These are phyloP conservation scores for Mobula birostris DNA, from an alignment of 2,113 vertebrate species.

Conservation along the genomic window DNA sequence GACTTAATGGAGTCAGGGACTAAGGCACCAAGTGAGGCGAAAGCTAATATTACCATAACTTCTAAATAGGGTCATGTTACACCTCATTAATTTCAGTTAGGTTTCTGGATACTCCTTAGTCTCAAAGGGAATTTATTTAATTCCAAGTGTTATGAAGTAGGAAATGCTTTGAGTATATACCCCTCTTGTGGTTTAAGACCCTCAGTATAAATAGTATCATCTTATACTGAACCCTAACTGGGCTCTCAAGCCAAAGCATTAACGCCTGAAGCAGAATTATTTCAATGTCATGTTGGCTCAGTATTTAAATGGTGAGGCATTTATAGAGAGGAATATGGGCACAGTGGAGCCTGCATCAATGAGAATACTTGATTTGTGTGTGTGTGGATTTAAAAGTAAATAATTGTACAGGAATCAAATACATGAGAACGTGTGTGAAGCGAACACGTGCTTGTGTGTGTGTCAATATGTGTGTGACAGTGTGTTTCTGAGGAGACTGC, in stretches of 20 bases:
- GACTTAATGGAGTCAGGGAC: not conserved
- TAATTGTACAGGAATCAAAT: too few relatives aligned
- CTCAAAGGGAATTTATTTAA: conserved; percentile 24
- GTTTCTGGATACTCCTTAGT: not conserved
- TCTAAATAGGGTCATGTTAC: conserved; percentile 16
- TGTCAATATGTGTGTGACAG: not conserved
- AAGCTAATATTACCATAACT: conserved; percentile 15
- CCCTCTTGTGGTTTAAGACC: not conserved
- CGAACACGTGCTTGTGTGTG: not conserved
- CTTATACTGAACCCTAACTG: not conserved
- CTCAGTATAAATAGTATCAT: conserved; percentile 10
- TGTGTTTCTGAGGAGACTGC: not conserved
- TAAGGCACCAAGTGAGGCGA: not conserved
- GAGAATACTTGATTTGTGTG: not conserved
- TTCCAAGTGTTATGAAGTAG: not conserved
- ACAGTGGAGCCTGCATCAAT: too few relatives aligned
- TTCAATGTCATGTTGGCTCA: not conserved
- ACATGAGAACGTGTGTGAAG: too few relatives aligned
- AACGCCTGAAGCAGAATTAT: not conserved
- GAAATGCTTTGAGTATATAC: not conserved
- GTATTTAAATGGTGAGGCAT: not conserved
- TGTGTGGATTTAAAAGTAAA: not conserved
- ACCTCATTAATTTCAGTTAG: conserved; percentile 31
- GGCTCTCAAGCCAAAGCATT: not conserved
- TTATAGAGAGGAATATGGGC: not conserved